These are phyloP conservation scores for cat (Felis catus) DNA, from an alignment of 2,113 vertebrate species.

Conservation along the genomic window DNA sequence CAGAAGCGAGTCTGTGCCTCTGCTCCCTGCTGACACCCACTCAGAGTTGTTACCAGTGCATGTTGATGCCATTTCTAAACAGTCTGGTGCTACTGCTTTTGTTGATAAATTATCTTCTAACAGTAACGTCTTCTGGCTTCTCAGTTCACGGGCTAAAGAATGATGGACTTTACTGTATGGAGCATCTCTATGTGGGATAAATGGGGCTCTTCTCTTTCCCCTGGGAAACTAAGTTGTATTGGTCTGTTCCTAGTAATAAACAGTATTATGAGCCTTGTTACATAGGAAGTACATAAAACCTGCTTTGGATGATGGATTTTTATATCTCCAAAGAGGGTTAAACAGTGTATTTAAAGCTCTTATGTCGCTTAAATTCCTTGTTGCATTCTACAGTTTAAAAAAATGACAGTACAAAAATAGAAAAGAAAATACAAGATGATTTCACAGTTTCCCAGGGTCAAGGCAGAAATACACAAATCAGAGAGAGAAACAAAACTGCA, in stretches of 20 bases:
- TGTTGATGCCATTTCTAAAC: background rate
- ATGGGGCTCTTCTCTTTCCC: background rate
- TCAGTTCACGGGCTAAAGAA: background rate
- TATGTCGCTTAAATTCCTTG: conserved; percentile 31
- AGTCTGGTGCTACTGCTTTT: background rate
- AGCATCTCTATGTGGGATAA: background rate
- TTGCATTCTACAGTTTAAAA: background rate
- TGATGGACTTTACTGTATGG: background rate
- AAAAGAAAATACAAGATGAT: conserved; percentile 29
- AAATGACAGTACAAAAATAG: conserved; percentile 31
- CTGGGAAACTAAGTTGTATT: background rate
- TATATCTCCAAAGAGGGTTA: conserved; percentile 22
- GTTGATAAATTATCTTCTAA: conserved; percentile 18
- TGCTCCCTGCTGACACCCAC: background rate
- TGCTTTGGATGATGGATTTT: conserved; percentile 35
- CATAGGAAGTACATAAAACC: background rate
- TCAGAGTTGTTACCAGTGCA: background rate
- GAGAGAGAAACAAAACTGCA: background rate
- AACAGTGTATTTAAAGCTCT: background rate
- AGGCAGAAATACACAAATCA: conserved; percentile 25
- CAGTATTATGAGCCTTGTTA: background rate
- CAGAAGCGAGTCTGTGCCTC: background rate
- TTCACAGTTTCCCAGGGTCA: conserved; percentile 43
- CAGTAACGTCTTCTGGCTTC: conserved; percentile 5
- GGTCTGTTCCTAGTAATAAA: background rate